Base-by-base conservation (phyloP, 2,113 vertebrate genomes). In the Ptilorrhoa leucosticta region DNA sequence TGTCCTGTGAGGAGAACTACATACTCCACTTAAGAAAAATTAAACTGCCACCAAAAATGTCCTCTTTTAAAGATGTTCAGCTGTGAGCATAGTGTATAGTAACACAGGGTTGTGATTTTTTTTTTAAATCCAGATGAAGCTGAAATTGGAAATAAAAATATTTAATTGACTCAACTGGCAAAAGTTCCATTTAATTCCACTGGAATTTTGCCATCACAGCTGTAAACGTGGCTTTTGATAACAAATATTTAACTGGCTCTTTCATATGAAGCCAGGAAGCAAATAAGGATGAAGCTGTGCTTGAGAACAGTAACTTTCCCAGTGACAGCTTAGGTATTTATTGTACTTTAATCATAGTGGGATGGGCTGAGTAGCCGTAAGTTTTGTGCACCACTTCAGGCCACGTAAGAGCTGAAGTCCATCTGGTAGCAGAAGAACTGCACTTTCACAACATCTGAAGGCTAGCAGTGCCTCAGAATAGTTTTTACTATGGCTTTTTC, bases 171-270 rank as follows among this genome's bases (percentile, higher is more conserved):
- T 66, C 39, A 81, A 39, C 24, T 84, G 84, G 69, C 60, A 44
- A 47, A 84, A 84, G 14, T 51, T 93, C 33, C 15, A 33, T 66
- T 81, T 91, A 78, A 87, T 81, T 75, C 57, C 61, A 30, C 10
- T 94, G 77, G 57, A 71, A 71, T 61, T 50, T 84, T 84, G 65
- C 81, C 90, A 63, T 71, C 60, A 45, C 81, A 91, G 60, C 80
- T 92, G 61, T 66, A 95, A 95, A 93, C 30, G 47, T 57, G 77
- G 31, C 56, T 71, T 89, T 84, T 75, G 77, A 68, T 87, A 93
- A 35, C 58, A 83, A 10, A 28, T 56, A 24, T 50, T 89, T 73
- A 66, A 86, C 20, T 57, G 44, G 45, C 8, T 48, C 91, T 89
- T 94, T 89, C 60, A 85, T 89, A 71, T 37, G 28, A 89, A 82